These are phyloP conservation scores for Ptilodon capucinus DNA, from an alignment of 2,888 invertebrate species.

Conservation along the genomic window DNA sequence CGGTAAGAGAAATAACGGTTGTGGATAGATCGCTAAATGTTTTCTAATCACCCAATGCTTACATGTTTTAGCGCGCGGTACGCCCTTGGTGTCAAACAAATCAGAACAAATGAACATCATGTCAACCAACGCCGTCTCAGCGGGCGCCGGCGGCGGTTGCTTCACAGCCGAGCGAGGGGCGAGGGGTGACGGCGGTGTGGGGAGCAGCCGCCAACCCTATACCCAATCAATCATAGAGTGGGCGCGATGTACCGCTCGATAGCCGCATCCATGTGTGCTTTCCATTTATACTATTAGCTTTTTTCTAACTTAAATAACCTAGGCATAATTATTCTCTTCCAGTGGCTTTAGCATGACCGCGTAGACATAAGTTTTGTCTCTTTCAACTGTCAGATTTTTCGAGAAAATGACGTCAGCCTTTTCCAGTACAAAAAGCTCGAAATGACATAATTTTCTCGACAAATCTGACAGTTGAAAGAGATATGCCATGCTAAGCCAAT, in stretches of 20 bases:
- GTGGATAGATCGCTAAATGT: conserved; percentile 39
- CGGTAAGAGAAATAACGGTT: no score
- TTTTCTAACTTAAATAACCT: no score
- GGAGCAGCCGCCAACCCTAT: conserved; percentile 31
- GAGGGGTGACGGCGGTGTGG: conserved; percentile 9
- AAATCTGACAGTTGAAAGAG: no score
- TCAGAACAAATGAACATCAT: conserved; percentile 69
- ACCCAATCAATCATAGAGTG: conserved; percentile 62
- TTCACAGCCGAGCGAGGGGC: conserved; percentile 10
- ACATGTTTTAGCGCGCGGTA: conserved; percentile 37
- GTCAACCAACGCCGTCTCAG: conserved; percentile 61
- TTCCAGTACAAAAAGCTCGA: no score
- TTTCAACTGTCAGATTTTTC: no score
- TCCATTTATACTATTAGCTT: conserved; percentile 30
- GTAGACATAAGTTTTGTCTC: no score
- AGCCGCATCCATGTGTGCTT: conserved; percentile 36
- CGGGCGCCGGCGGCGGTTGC: conserved; percentile 43
- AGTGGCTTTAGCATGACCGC: no score
- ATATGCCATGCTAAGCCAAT: no score
- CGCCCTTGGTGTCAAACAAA: conserved; percentile 56
- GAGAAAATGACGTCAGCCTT: no score
- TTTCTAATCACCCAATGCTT: conserved; percentile 59
- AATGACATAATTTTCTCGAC: no score
- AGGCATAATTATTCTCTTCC: no score
- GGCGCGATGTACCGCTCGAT: conserved; percentile 44